phyloP scores from a whole-genome alignment of 2,888 invertebrate species.

The Perithous albicinctus region DNA sequence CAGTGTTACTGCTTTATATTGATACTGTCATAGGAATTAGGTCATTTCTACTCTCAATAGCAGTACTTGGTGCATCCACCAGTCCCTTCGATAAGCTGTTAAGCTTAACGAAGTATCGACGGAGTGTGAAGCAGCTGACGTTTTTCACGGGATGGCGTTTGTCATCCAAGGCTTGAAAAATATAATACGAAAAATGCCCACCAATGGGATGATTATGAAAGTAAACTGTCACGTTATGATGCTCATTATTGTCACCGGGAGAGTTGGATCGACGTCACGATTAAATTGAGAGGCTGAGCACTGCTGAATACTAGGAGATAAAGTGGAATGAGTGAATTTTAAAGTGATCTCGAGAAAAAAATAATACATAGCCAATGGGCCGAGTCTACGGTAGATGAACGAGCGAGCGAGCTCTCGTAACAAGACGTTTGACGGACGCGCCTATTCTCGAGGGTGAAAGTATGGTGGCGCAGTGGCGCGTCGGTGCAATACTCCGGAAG shows the following conservation, averaged over 20 bases:
- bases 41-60: neutral
- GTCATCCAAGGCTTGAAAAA: neutral
- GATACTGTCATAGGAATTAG: neutral
- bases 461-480: constrained; percentile 47
- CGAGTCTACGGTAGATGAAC: constrained; percentile 34
- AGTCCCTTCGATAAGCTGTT: constrained; percentile 11
- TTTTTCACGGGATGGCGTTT: neutral
- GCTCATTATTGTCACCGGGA: constrained; percentile 12
- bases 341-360: constrained; percentile 58
- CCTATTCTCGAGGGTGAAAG: constrained; percentile 80
- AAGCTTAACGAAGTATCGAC: constrained; percentile 2
- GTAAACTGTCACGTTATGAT: constrained; percentile 30
- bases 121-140: neutral
- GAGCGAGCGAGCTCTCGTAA: constrained; percentile 73
- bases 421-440: constrained; percentile 83
- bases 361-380: constrained; percentile 51
- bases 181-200: neutral
- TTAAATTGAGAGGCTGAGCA: constrained; percentile 50
- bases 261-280: constrained; percentile 47
- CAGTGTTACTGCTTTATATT: neutral
- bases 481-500: constrained; percentile 57
- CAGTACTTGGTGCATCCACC: neutral
- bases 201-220: neutral
- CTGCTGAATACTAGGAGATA: constrained; percentile 18
- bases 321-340: constrained; percentile 38